A percentile compares a stretch with the other conserved stretches of the same genome.
Evolutionary conservation across 2,797 vertebrate species (phyloP).

Genomic region (Sebastolobus alascanus): DNA sequence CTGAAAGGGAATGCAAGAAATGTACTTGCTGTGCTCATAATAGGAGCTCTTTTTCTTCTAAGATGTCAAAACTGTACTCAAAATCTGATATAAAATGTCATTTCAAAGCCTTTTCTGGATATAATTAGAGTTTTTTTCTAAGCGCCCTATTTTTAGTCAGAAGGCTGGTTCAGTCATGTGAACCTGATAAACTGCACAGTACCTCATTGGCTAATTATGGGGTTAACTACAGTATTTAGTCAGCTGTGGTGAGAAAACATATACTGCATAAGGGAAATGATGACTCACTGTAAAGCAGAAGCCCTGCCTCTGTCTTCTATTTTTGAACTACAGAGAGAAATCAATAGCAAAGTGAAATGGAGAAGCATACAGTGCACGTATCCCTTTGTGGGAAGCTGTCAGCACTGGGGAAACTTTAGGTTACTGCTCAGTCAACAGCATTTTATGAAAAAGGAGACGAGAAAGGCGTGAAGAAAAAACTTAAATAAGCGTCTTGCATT

Average conservation of each 20-base stretch:
- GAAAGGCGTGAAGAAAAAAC: neutral
- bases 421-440: neutral
- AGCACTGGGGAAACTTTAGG: neutral
- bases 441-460: slow-evolving; percentile 9
- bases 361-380: slow-evolving; percentile 28
- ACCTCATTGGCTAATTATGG: neutral
- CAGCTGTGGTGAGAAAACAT: slow-evolving; percentile 26
- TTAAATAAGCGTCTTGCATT: neutral
- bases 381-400: slow-evolving; percentile 13
- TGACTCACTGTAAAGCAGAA: slow-evolving; percentile 50
- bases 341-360: slow-evolving; percentile 57
- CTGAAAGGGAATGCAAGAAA: neutral
- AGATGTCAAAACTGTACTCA: neutral
- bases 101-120: neutral
- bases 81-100: neutral
- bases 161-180: neutral
- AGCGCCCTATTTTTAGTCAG: neutral
- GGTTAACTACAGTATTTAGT: neutral
- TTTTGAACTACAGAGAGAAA: slow-evolving; percentile 55
- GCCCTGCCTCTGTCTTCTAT: slow-evolving; percentile 42
- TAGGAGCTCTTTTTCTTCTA: neutral
- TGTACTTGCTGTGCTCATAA: neutral
- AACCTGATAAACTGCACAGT: neutral
- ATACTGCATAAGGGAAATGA: slow-evolving; percentile 20
- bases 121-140: neutral